Base-by-base conservation (phyloP, 1,140 invertebrate genomes). In the Sitophilus oryzae region DNA sequence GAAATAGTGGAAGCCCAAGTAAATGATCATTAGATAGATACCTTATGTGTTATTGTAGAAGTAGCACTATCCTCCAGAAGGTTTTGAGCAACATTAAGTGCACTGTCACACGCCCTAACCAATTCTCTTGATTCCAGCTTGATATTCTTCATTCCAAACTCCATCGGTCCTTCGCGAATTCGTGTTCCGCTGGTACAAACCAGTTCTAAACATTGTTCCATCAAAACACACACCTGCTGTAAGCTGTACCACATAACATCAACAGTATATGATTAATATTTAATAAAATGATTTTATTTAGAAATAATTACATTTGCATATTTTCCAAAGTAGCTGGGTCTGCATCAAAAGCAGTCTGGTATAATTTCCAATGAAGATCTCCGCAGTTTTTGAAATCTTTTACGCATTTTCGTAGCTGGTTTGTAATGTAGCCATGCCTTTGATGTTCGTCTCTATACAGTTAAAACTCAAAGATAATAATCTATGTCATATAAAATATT, bases 301-400 rank as follows among this genome's bases (percentile, higher is more conserved):
- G n/a, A n/a, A 11, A 11, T 30, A 30, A 61, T 74, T 74, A 80
- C 71, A 83, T 79, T 64, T 82, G 76, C 2, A 96, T 81, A 64
- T 92, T 91, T 23, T 83, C 75, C 41, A 95, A 71, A n/a, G 89
- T 89, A 8, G 82, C 79, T 30, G 84, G 82, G 76, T 96, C 92
- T 8, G 93, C 92, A 78, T 96, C 91, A 76, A 96, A 97, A 34
- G 91, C 89, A 14, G 89, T 89, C 67, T 93, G 86, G 67, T 94
- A 95, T 1, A 96, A 75, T 56, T 83, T 83, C 52, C 83, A 86
- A 69, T 92, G 93, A 35, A 83, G 78, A 21, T 87, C 83, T 19
- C 86, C 85, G 52, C 89, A 84, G 1, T 71, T 77, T 52, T 84
- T 81, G 36, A 93, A 82, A 30, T 90, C 84, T 56, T 83, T 79